Conservation (phyloP, 2,797 vertebrate genomes). For the Natrix natrix region DNA sequence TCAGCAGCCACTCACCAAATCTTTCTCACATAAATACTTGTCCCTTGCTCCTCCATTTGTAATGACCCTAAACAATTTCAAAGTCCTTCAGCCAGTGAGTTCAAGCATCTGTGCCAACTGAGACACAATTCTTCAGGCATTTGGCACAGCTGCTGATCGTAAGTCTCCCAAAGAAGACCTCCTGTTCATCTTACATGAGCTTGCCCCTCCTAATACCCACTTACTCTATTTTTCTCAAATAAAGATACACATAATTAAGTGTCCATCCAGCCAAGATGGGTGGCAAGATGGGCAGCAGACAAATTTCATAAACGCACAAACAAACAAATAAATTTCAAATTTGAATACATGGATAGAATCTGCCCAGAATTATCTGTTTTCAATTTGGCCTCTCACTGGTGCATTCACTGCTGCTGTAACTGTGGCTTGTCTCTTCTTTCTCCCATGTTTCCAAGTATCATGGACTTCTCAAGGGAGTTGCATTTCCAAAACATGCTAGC, state of each 20-base stretch:
- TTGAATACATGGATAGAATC: background rate
- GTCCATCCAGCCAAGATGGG: background rate
- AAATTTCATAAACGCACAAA: background rate
- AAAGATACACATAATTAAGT: background rate
- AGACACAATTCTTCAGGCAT: background rate
- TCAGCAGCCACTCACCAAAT: background rate
- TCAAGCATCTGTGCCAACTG: background rate
- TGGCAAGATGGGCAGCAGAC: background rate
- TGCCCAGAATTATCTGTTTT: background rate
- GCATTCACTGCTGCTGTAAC: background rate
- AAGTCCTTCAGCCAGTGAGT: background rate
- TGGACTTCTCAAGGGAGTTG: background rate
- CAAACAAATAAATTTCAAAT: background rate
- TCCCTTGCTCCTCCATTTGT: background rate
- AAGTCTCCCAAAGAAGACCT: background rate
- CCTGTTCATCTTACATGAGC: background rate
- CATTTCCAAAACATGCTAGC: background rate
- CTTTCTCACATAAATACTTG: background rate
- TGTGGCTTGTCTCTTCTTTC: background rate
- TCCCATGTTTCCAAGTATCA: background rate
- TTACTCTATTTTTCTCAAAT: background rate
- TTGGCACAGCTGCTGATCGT: background rate
- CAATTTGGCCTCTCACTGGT: background rate
- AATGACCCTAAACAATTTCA: background rate
- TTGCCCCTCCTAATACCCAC: background rate